phyloP scores from a whole-genome alignment of 2,113 vertebrate genomes.

The Melanerpes formicivorus region DNA sequence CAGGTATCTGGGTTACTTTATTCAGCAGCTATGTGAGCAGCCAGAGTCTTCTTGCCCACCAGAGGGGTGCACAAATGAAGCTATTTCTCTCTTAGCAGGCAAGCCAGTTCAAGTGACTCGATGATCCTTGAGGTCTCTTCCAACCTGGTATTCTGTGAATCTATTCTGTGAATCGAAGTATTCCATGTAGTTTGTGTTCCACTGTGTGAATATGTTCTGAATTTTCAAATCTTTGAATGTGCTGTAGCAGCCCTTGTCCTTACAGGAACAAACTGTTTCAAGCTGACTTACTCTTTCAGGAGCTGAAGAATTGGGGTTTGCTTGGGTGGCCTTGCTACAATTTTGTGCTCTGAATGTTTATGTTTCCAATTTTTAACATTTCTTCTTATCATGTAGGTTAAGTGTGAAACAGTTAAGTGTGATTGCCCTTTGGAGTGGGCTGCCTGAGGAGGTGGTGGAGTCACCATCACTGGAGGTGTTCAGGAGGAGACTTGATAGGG shows the following conservation, averaged over 20 bases:
- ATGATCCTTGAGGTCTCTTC: too few relatives aligned
- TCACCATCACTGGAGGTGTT: too few relatives aligned
- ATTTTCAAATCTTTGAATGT: not conserved
- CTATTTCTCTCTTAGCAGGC: not conserved
- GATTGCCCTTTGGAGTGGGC: too few relatives aligned
- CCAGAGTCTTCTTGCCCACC: not conserved
- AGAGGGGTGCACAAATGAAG: not conserved
- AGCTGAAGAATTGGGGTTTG: not conserved
- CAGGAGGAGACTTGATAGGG: too few relatives aligned
- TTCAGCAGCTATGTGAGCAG: not conserved
- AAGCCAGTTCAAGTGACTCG: not conserved
- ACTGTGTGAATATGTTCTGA: not conserved
- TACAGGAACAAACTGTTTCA: not conserved
- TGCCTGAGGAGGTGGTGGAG: too few relatives aligned
- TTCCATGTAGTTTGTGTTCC: not conserved
- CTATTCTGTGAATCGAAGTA: not conserved
- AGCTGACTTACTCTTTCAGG: not conserved
- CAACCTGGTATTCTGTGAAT: too few relatives aligned
- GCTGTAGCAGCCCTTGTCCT: not conserved
- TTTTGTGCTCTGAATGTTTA: not conserved
- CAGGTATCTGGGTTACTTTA: not conserved
- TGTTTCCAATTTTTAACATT: not conserved
- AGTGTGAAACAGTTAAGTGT: not conserved
- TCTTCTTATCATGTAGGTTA: not conserved
- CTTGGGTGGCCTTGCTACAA: not conserved